A percentile compares a stretch with the other conserved stretches of the same genome.
Conservation (phyloP, 2,888 invertebrate species). For the Mimachlamys varia region DNA sequence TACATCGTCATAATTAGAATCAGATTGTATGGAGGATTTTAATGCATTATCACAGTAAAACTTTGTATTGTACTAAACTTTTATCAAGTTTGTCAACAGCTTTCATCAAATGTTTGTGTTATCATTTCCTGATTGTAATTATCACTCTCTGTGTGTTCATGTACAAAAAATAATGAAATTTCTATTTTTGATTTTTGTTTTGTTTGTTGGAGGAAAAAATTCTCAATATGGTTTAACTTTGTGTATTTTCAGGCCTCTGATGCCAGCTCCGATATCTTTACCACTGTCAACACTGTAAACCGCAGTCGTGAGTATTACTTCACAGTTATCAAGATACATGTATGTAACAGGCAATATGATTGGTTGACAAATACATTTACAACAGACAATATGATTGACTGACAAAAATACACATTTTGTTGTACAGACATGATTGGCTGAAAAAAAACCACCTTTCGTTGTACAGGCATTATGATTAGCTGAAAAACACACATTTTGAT, state of each 20-base stretch:
- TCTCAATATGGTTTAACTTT: conserved; percentile 43
- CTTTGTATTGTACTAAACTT: background rate
- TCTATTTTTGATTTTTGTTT: background rate
- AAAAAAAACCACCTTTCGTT: too few species aligned
- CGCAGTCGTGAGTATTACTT: conserved; percentile 51
- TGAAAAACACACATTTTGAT: background rate
- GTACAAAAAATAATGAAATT: background rate
- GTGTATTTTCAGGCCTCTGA: conserved; percentile 69
- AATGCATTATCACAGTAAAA: background rate
- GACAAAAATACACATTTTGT: background rate
- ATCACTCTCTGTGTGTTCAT: background rate
- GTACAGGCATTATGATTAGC: background rate
- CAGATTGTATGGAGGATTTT: background rate
- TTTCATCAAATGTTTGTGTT: background rate
- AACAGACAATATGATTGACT: background rate
- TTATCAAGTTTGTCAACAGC: background rate
- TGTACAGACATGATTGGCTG: too few species aligned
- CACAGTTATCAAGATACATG: background rate
- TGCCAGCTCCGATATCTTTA: conserved; percentile 69
- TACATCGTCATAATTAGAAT: background rate
- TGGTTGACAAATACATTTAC: background rate
- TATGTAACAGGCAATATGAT: background rate
- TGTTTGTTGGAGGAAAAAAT: background rate
- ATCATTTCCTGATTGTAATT: background rate
- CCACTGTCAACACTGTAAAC: conserved; percentile 50